phyloP scores from a whole-genome alignment of 2,888 invertebrate genomes.

The Heliconius hortense region DNA sequence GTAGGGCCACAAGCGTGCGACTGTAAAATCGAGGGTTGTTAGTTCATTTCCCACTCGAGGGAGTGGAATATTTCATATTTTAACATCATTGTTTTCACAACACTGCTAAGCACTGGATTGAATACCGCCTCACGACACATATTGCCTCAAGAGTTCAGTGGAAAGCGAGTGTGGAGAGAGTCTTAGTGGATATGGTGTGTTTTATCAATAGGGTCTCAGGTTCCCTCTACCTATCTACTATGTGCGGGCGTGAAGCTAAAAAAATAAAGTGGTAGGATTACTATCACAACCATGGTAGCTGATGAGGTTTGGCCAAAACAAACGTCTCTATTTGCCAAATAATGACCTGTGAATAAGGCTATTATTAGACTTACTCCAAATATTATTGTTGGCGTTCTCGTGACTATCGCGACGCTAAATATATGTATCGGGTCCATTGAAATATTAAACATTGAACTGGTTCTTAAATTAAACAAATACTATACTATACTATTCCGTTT shows the following conservation, averaged over 20 bases:
- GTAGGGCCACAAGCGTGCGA: neutral
- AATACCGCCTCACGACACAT: neutral
- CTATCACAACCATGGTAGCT: neutral
- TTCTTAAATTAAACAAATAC: neutral
- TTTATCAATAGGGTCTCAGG: too few relatives aligned
- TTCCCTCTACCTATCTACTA: too few relatives aligned
- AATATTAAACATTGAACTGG: conserved; percentile 4
- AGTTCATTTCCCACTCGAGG: neutral
- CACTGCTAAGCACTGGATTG: neutral
- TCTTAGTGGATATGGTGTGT: too few relatives aligned
- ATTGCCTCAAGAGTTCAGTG: neutral
- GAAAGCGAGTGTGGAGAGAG: neutral
- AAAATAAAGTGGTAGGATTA: neutral
- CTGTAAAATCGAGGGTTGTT: neutral
- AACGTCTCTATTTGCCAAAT: conserved; percentile 23
- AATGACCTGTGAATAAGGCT: conserved; percentile 26
- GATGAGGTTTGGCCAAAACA: conserved; percentile 12
- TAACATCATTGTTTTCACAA: neutral
- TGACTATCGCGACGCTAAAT: conserved; percentile 28
- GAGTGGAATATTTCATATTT: neutral
- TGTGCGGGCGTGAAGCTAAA: neutral
- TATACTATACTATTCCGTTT: too few relatives aligned
- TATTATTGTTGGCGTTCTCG: conserved; percentile 35
- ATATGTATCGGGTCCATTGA: neutral
- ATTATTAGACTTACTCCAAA: conserved; percentile 36